Base-by-base conservation (phyloP, 2,888 invertebrate genomes). In the Drosophila kanekoi region DNA sequence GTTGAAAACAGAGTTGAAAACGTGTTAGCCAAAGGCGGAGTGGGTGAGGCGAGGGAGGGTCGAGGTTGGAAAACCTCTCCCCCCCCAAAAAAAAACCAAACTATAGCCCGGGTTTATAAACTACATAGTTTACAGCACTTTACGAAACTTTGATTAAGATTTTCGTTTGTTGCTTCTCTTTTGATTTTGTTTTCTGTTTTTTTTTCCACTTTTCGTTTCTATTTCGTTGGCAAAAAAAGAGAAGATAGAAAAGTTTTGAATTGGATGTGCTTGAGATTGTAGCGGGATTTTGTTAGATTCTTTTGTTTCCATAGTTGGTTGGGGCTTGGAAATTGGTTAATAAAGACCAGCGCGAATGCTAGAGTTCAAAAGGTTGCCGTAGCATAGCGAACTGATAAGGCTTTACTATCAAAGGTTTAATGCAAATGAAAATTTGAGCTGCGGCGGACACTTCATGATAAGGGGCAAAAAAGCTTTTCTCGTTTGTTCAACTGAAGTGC, bases 121-220 rank as follows among this genome's bases (percentile, higher is more conserved):
- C 89, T 82, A 80, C 78, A 83, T 86, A 84, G 87, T 88, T 84
- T 86, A 88, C 89, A 88, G 78, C 81, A 84, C 83, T 88, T 88
- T 70, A 73, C 87, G 63, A 87, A 84, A 84, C 89, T 84, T 84
- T 84, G 84, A 84, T 84, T 84, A 84, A 84, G 84, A 87, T 88
- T 89, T 89, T 78, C 78, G 73, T 77, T 87, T 87, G 79, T 81
- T 84, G 84, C 72, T 63, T 43, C 52, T 52, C 40, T 51, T 54
- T 65, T 47, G 56, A 47, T 62, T 38, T 69, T 69, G 49, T 62
- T 70, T 70, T 72, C 56, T 23, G 56, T 18, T 66, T 76, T 28
- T 8, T 28, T 23, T 23, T 23, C 4, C 23, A 38, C 35, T 77
- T 64, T 33, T 60, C 32, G 35, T 33, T 63, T 52, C 57, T 47